Evolutionary conservation across 2,888 invertebrate species (phyloP).

Genomic region (Melinaea marsaeus): DNA sequence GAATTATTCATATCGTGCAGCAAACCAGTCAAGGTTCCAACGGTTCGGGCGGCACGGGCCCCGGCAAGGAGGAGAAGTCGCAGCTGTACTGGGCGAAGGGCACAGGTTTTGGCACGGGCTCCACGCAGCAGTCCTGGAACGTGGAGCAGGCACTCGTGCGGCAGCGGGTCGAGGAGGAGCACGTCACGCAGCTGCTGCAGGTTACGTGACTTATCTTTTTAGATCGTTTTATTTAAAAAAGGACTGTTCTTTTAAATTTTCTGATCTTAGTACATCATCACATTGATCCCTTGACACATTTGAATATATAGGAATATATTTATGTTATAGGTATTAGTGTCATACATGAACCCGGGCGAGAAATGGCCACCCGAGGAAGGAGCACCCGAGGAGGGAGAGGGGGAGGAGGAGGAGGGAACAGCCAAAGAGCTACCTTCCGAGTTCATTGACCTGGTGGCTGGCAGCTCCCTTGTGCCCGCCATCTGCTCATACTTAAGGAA

Average conservation of each 20-base stretch:
- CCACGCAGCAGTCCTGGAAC: slow-evolving; percentile 97
- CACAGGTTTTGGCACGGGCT: slow-evolving; percentile 97
- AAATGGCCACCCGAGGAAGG: slow-evolving; percentile 71
- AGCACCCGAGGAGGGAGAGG: slow-evolving; percentile 51
- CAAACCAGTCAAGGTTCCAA: slow-evolving; percentile 71
- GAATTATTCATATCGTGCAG: slow-evolving; percentile 1
- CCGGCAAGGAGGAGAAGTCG: slow-evolving; percentile 80
- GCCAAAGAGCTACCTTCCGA: slow-evolving; percentile 79
- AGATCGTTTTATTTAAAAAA: background rate
- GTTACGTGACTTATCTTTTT: slow-evolving; percentile 43
- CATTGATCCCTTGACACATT: no score
- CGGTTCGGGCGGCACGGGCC: slow-evolving; percentile 65
- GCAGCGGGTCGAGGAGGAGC: slow-evolving; percentile 94
- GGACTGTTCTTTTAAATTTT: no score
- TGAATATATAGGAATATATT: background rate
- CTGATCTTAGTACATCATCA: no score
- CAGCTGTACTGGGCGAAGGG: slow-evolving; percentile 97
- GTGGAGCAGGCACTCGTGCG: slow-evolving; percentile 94
- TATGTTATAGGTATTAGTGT: slow-evolving; percentile 84
- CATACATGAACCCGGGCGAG: slow-evolving; percentile 89
- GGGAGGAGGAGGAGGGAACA: slow-evolving; percentile 50
- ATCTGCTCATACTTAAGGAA: slow-evolving; percentile 94
- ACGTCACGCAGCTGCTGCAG: slow-evolving; percentile 90
- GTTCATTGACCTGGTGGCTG: slow-evolving; percentile 86
- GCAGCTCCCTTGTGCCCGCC: slow-evolving; percentile 91